phyloP scores from a whole-genome alignment of 2,888 invertebrate species.

The Agrilus biguttatus region DNA sequence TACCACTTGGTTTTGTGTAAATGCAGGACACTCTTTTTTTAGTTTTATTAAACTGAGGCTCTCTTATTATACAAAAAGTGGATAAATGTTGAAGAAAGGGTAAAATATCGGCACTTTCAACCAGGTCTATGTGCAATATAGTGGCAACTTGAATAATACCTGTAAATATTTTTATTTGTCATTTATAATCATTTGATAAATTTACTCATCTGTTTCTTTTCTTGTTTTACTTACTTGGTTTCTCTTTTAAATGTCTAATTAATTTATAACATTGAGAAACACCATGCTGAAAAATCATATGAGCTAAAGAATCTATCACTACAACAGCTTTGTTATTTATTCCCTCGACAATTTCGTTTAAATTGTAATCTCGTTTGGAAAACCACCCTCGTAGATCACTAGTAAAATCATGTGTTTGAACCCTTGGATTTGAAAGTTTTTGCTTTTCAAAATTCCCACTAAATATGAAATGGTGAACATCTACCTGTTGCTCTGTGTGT shows the following conservation, averaged over 20 bases:
- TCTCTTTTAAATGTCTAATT: slow-evolving; percentile 11
- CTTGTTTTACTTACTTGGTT: slow-evolving; percentile 21
- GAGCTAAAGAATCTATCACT: slow-evolving; percentile 23
- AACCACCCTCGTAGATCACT: slow-evolving; percentile 14
- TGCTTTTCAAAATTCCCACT: slow-evolving; percentile 16
- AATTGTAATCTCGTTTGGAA: slow-evolving; percentile 3
- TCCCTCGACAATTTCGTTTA: slow-evolving; percentile 11
- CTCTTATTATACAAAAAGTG: slow-evolving; percentile 24
- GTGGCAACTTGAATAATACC: slow-evolving; percentile 20
- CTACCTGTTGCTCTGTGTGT: slow-evolving; percentile 14
- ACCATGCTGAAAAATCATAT: slow-evolving; percentile 20
- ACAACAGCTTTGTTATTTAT: slow-evolving; percentile 15
- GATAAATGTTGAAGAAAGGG: slow-evolving; percentile 35
- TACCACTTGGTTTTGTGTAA: slow-evolving; percentile 37
- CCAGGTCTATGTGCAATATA: slow-evolving; percentile 36
- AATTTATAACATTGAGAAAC: slow-evolving; percentile 17
- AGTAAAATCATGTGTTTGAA: slow-evolving; percentile 17
- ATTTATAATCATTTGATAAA: slow-evolving; percentile 17
- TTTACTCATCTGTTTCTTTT: slow-evolving; percentile 15
- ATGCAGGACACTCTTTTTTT: slow-evolving; percentile 24
- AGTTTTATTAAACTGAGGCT: slow-evolving; percentile 25
- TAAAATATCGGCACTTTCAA: slow-evolving; percentile 29
- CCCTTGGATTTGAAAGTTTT: slow-evolving; percentile 6
- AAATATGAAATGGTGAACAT: slow-evolving; percentile 21
- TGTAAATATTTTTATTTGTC: slow-evolving; percentile 10